Evolutionary conservation across 2,888 invertebrate species (phyloP), one percentile per base, ranked within the genome.

Genomic region (Acrobasis repandana): DNA sequence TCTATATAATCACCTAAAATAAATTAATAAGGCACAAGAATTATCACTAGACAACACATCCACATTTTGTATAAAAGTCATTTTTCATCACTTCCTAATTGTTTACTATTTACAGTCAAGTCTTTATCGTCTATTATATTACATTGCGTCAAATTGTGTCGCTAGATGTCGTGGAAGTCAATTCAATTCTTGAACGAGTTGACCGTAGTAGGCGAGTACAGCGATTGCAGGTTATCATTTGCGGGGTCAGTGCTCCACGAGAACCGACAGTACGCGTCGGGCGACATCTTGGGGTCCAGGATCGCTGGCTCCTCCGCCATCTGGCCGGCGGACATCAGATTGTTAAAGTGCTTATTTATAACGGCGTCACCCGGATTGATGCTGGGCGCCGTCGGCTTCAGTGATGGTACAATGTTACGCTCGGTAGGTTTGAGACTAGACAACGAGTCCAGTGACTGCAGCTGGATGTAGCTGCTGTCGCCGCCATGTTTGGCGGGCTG

Each of bases 21-120:
- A 92, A 91, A 89, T 91, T 92, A 91, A 89, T 92, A 92, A 92
- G 92, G 92, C 91, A 92, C 91, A 84, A 90, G 83, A 86, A 84
- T 86, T 90, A 91, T 90, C 91, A 91, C 91, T 91, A 91, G 81
- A 86, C 78, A 82, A 84, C 85, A 88, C 85, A 85, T 83, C 73
- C 81, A 83, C 76, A 75, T 80, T 80, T 80, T 81, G 80, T 80
- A 82, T 85, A 80, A 82, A 81, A 77, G 86, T 87, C 82, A 83
- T 78, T 75, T 74, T 81, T 82, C 77, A 86, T 78, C 83, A 86
- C 82, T 82, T 80, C 20, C 82, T 85, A 83, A 84, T 71, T 77
- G 78, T 83, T 77, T 73, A 80, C 73, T 85, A 83, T 85, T 82
- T 86, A 90, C 83, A 88, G 75, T 73, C 85, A 75, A 75, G 80